These are phyloP conservation scores for Drosophila obscura DNA, from an alignment of 1,140 invertebrate genomes.

Conservation along the genomic window DNA sequence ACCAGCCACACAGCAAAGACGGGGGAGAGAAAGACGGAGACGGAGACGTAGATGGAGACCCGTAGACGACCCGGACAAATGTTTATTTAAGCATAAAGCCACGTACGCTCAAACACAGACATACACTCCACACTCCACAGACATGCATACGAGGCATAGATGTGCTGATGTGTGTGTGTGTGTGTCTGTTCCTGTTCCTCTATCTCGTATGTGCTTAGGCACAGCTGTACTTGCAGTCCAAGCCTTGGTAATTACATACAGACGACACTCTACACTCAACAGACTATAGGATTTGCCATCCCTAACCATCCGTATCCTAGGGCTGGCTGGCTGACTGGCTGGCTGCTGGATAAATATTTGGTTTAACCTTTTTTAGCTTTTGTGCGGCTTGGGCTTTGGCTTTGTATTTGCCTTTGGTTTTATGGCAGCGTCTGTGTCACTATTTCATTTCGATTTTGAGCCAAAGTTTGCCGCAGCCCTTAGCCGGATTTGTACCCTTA, in stretches of 20 bases:
- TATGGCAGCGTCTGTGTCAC: slow-evolving; percentile 70
- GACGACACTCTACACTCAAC: slow-evolving; percentile 20
- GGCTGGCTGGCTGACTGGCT: neutral
- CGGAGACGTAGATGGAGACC: neutral
- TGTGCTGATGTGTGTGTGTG: slow-evolving; percentile 21
- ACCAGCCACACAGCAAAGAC: slow-evolving; percentile 47
- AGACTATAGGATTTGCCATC: neutral
- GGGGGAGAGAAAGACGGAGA: slow-evolving; percentile 5
- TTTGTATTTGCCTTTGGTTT: slow-evolving; percentile 79
- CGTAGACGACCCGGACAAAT: slow-evolving; percentile 52
- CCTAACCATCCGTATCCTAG: slow-evolving; percentile 9
- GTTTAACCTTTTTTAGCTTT: slow-evolving; percentile 74
- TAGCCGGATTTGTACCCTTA: slow-evolving; percentile 72
- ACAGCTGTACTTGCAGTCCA: slow-evolving; percentile 73
- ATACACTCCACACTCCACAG: neutral
- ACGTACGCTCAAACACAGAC: slow-evolving; percentile 49
- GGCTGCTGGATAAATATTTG: slow-evolving; percentile 74
- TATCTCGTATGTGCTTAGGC: slow-evolving; percentile 70
- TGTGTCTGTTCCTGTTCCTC: slow-evolving; percentile 6
- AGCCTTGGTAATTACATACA: slow-evolving; percentile 76
- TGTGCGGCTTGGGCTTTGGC: slow-evolving; percentile 41
- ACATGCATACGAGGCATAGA: neutral
- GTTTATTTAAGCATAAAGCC: slow-evolving; percentile 83
- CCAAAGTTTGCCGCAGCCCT: slow-evolving; percentile 61
- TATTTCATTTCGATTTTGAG: slow-evolving; percentile 81